Percentiles rank a stretch among this genome's conserved stretches.
Evolutionary conservation across 2,888 invertebrate genomes (phyloP).

Genomic region (Catocala nupta): DNA sequence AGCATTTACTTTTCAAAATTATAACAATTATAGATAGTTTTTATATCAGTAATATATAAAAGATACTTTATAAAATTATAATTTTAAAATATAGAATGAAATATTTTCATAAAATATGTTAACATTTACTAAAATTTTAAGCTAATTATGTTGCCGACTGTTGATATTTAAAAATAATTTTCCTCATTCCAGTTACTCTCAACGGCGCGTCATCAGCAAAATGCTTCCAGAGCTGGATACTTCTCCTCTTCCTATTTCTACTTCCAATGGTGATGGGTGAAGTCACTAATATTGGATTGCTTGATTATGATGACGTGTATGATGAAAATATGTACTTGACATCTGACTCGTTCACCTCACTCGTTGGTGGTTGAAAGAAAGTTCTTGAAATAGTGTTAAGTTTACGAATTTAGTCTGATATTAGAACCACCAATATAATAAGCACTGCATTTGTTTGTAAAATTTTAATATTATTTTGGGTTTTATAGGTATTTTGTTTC

Average conservation of each 20-base stretch:
- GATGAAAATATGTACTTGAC: conserved; percentile 49
- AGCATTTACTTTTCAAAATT: no score
- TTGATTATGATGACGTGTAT: conserved; percentile 57
- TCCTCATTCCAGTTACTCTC: conserved; percentile 75
- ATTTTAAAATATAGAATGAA: no score
- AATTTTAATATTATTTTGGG: conserved; percentile 11
- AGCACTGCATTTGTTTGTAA: conserved; percentile 35
- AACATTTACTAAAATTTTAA: no score
- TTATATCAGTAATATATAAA: no score
- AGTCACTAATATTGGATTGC: conserved; percentile 49
- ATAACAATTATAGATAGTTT: no score
- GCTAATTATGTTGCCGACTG: no score
- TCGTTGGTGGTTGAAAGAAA: conserved; percentile 64
- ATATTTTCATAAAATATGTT: no score
- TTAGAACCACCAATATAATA: conserved; percentile 29
- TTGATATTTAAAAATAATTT: background rate
- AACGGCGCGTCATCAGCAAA: conserved; percentile 60
- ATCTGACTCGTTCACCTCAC: conserved; percentile 49
- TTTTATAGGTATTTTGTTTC: background rate
- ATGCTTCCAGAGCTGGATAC: conserved; percentile 69
- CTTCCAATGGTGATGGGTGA: conserved; percentile 69
- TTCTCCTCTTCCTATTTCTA: conserved; percentile 70
- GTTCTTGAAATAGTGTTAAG: conserved; percentile 20
- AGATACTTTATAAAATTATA: no score
- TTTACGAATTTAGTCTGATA: conserved; percentile 50